Base-by-base conservation (phyloP, 2,888 invertebrate genomes). In the Lysandra coridon region DNA sequence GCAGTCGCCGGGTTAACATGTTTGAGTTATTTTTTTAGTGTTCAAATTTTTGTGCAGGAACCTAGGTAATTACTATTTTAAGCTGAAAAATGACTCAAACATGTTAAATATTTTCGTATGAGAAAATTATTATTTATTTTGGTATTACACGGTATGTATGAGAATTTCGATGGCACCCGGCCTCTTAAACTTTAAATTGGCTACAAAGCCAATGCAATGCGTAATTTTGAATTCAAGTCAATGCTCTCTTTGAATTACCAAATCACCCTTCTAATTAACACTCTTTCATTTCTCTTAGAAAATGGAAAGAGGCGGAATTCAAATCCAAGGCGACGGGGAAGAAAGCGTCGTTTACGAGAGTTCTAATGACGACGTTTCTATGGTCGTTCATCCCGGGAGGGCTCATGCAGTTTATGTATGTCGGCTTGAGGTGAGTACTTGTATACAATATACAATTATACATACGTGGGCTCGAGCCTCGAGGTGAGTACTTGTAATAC, bases 321-420 rank as follows among this genome's bases (percentile, higher is more conserved):
- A 82, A 83, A 53, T 92, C 92, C 1, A 90, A 86, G 81, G 83
- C 87, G 7, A 81, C 83, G 14, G 90, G 92, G 2, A 85, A 84
- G 79, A 78, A 86, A 5, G 89, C 93, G 1, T 93, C 92, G 1
- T 87, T 92, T 80, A 82, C 79, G 17, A 91, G 83, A 85, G 89
- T 87, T 23, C 83, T 94, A 4, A 75, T 85, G 7, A 91, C 82
- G 82, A 88, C 91, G 30, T 94, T 93, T 80, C 83, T 88, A 2
- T 89, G 89, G 87, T 88, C 90, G 1, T 94, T 85, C 80, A 12
- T 93, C 33, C 90, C 91, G 4, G 92, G 91, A 44, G 94, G 94
- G 4, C 62, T 92, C 0, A 86, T 92, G 86, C 92, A 92, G 82
- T 87, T 93, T 3, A 4, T 84, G 0, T 86, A 83, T 78, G 87